phyloP scores from a whole-genome alignment of 1,140 invertebrate species.

The Euborellia annulipes region DNA sequence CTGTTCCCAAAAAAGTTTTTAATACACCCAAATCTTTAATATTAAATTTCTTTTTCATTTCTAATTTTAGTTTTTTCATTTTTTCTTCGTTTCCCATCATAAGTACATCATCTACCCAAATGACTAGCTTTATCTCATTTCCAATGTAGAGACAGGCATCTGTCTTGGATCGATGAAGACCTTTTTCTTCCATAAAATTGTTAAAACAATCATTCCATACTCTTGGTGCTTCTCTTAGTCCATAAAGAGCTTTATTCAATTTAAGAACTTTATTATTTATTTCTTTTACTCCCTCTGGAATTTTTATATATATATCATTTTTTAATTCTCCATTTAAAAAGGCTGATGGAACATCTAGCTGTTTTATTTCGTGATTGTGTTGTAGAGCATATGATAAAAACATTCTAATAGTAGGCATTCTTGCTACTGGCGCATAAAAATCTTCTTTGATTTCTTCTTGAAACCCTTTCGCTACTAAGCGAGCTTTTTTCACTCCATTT shows the following conservation, averaged over 20 bases:
- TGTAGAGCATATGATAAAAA: background rate
- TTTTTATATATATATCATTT: background rate
- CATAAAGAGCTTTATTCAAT: slow-evolving; percentile 11
- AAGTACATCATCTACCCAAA: slow-evolving; percentile 12
- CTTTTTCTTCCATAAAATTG: slow-evolving; percentile 1
- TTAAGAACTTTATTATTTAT: slow-evolving; percentile 1
- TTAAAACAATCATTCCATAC: slow-evolving; percentile 9
- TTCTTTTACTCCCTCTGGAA: too few relatives aligned
- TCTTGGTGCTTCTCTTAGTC: slow-evolving; percentile 9
- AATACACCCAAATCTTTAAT: slow-evolving; percentile 1
- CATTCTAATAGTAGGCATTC: background rate
- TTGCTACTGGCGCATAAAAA: slow-evolving; percentile 1
- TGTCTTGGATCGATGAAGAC: background rate
- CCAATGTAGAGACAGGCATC: slow-evolving; percentile 8
- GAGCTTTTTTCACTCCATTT: slow-evolving; percentile 16
- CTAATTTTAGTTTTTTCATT: slow-evolving; percentile 6
- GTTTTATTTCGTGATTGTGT: background rate
- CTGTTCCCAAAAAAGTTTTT: slow-evolving; percentile 9
- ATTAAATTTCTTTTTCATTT: slow-evolving; percentile 4
- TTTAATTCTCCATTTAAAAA: background rate
- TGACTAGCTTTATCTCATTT: background rate
- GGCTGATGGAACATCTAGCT: background rate
- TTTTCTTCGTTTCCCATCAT: background rate
- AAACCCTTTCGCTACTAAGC: slow-evolving; percentile 17
- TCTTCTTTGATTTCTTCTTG: slow-evolving; percentile 5